These are phyloP conservation scores for Strongylocentrotus purpuratus DNA, from an alignment of 35 echinoderm and acorn worm species.

Conservation along the genomic window DNA sequence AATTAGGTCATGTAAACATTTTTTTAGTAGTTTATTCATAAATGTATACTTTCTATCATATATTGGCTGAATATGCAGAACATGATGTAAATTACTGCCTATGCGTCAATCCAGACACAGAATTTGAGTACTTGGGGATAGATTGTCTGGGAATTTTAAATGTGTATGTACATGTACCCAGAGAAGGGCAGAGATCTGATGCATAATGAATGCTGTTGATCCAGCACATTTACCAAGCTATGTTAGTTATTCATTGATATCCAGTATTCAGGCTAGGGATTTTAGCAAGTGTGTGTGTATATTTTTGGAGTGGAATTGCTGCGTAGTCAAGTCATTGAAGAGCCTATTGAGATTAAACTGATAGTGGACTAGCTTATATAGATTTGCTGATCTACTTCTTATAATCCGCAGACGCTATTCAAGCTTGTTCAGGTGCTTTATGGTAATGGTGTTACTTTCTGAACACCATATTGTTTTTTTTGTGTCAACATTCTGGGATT, in stretches of 20 bases:
- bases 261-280: neutral
- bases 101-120: neutral
- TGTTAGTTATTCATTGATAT: slow-evolving; percentile 11
- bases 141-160: neutral
- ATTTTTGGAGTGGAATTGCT: neutral
- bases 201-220: neutral
- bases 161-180: neutral
- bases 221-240: neutral
- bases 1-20: neutral
- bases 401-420: neutral
- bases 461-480: neutral
- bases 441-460: neutral
- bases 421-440: neutral
- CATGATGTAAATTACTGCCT: neutral
- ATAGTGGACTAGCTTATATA: neutral
- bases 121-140: neutral
- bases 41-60: neutral
- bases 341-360: neutral
- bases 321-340: neutral
- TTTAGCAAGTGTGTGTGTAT: neutral
- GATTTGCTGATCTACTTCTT: slow-evolving; percentile 24
- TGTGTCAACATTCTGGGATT: neutral
- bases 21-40: neutral
- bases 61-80: neutral
- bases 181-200: neutral